Evolutionary conservation across 2,797 vertebrate species (phyloP), one percentile per base, ranked within the genome.

Genomic region (Margarornis squamiger): DNA sequence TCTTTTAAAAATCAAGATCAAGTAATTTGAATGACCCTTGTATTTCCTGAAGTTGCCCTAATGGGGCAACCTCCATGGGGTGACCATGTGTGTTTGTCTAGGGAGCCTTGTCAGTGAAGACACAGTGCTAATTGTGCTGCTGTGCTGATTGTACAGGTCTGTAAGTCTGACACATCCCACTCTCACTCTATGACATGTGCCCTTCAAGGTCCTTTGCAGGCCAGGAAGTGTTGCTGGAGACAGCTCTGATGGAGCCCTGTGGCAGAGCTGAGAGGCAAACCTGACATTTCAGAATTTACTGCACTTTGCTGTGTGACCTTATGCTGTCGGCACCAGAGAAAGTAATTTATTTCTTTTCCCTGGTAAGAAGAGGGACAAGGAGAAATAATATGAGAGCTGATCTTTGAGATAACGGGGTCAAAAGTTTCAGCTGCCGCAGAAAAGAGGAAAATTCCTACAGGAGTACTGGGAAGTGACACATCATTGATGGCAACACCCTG

Each of bases 151-250:
- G 77, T 2, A 3, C 4, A 1, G 45, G 5, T 32, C 70, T 43
- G 29, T 2, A 7, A 10, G 43, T 27, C 45, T 61, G 71, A 38
- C 54, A 5, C 0, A 3, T 32, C 32, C 54, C 46, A 5, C 6
- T 22, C 16, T 45, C 22, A 19, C 2, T 0, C 9, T 15, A 12
- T 32, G 59, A 54, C 27, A 62, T 0, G 0, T 3, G 39, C 10
- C 2, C 2, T 46, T 54, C 24, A 39, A 3, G 61, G 23, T 82
- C 59, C 43, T 80, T 27, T 65, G 71, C 54, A 38, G 86, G 18
- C 71, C 32, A 48, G 45, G 38, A 51, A 32, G 32, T 4, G 41
- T 34, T 2, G 3, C 65, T 58, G 57, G 77, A 54, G 70, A 41
- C 2, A 4, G 1, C 52, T 29, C 30, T 30, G 38, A 5, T 32